Conservation (phyloP, 64 coral and sea anemone genomes). For the Montipora foliosa region DNA sequence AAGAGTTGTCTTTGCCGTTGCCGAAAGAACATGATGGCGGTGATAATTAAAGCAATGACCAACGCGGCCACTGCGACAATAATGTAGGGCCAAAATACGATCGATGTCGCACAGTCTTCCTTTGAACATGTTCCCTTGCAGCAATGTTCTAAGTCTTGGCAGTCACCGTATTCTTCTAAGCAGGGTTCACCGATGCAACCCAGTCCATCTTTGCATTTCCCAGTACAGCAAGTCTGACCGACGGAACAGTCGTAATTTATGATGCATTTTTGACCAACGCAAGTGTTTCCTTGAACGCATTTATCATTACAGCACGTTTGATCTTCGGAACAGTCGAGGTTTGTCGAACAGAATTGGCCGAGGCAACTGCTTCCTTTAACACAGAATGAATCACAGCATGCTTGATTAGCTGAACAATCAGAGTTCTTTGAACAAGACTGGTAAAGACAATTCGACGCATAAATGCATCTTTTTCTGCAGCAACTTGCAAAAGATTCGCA, state of each 20-base stretch:
- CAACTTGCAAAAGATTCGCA: too few relatives aligned
- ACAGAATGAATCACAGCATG: neutral
- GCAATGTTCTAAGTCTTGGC: neutral
- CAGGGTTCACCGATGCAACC: neutral
- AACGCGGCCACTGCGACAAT: neutral
- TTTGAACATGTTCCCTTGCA: neutral
- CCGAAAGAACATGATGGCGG: neutral
- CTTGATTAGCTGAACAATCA: neutral
- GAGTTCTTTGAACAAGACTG: neutral
- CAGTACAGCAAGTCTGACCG: neutral
- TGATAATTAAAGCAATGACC: neutral
- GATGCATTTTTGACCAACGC: neutral
- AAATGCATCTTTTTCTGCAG: neutral
- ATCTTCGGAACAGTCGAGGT: neutral
- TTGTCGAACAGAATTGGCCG: neutral
- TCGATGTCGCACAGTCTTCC: neutral
- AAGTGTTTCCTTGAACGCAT: neutral
- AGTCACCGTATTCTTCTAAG: neutral
- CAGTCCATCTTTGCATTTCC: neutral
- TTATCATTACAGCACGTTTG: neutral
- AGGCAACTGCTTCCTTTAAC: neutral
- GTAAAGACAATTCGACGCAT: neutral
- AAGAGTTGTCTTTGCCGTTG: neutral
- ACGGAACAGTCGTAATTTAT: neutral
- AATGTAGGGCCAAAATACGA: neutral